These are phyloP conservation scores for Hylyphantes graminicola DNA, from an alignment of 1,140 invertebrate genomes.

Conservation along the genomic window DNA sequence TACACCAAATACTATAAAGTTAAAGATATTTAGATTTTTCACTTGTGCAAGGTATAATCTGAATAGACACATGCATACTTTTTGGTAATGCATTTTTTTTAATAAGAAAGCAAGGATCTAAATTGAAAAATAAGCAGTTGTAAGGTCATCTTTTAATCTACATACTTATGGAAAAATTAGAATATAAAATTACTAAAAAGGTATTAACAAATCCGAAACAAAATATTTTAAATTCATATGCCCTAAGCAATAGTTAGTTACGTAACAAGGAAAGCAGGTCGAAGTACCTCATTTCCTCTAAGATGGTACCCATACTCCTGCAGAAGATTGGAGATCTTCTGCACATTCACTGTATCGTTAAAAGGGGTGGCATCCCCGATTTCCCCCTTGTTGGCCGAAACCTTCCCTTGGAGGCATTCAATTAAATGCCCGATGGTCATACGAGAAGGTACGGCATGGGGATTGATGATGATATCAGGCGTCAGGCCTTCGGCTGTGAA, in stretches of 20 bases:
- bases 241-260: no score
- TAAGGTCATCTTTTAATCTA: no score
- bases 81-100: no score
- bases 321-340: constrained; percentile 96
- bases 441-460: constrained; percentile 98
- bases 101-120: no score
- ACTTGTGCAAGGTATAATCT: no score
- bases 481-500: constrained; percentile 97
- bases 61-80: no score
- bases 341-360: constrained; percentile 98
- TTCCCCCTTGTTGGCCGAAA: constrained; percentile 87
- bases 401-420: constrained; percentile 98
- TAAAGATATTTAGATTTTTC: no score
- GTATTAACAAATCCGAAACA: not conserved
- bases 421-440: constrained; percentile 99
- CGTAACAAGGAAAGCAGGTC: not conserved
- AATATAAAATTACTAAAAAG: not conserved
- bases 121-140: no score
- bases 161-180: no score
- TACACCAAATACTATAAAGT: no score
- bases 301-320: constrained; percentile 98
- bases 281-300: constrained; percentile 85
- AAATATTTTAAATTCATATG: not conserved
- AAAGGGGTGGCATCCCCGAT: constrained; percentile 99
- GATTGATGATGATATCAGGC: constrained; percentile 99